Base-by-base conservation (phyloP, 2,797 vertebrate genomes). In the Sandelia bainsii region DNA sequence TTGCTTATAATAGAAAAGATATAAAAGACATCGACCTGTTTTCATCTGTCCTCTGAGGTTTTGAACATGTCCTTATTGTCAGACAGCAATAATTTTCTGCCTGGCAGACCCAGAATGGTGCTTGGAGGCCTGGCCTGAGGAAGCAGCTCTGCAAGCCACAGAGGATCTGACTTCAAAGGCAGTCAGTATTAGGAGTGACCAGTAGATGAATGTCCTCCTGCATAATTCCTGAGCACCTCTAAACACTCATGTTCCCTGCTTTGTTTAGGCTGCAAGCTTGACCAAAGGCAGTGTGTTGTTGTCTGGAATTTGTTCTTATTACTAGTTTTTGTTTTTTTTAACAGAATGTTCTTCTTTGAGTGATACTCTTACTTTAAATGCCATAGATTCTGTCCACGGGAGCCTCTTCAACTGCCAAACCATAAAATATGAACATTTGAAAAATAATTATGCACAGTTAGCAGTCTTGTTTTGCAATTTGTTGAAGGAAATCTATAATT, bases 121-220 rank as follows among this genome's bases (percentile, higher is more conserved):
- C 86, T 85, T 6, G 37, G 56, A 82, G 88, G 77, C 53, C 50
- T 44, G 73, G 78, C 81, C 81, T 57, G 72, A 83, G 73, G 86
- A 73, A 61, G 72, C 75, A 46, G 72, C 64, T 57, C 76, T 68
- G 65, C 66, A 42, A 69, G 53, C 75, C 77, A 51, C 78, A 75
- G 69, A 68, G 67, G 66, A 50, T 75, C 51, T 1, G 58, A 84
- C 85, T 86, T 88, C 85, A 89, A 89, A 90, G 79, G 27, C 20
- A 62, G 19, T 23, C 62, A 3, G 72, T 23, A 66, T 76, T 67
- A 77, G 58, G 5, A 78, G 61, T 70, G 79, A 86, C 86, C 84
- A 37, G 66, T 42, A 58, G 72, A 80, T 75, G 29, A 52, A 61
- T 71, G 59, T 52, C 77, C 57, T 39, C 29, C 69, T 65, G 85